Percentiles rank a stretch among this genome's conserved stretches.
Conservation (phyloP, 2,888 invertebrate genomes). For the Mesorhabditis sp. region DNA sequence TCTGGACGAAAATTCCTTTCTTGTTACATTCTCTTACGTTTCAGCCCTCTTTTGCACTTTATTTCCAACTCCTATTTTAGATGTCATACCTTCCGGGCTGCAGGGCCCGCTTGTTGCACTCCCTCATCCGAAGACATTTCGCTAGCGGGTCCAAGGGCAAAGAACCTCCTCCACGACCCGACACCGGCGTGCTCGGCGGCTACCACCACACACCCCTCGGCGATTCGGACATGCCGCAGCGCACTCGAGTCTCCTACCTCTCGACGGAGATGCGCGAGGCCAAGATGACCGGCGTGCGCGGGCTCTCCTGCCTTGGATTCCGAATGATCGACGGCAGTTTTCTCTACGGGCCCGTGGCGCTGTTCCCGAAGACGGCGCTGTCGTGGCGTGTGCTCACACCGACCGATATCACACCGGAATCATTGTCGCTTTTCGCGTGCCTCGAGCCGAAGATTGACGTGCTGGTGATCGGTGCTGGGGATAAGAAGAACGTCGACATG, state of each 20-base stretch:
- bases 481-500: slow-evolving; percentile 51
- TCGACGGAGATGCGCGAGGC: slow-evolving; percentile 47
- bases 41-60: too few species aligned
- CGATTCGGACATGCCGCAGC: slow-evolving; percentile 42
- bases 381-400: slow-evolving; percentile 58
- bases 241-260: slow-evolving; percentile 45
- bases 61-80: too few species aligned
- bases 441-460: slow-evolving; percentile 77
- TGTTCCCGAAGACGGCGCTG: slow-evolving; percentile 52
- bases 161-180: neutral
- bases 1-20: too few species aligned
- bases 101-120: too few species aligned
- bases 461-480: slow-evolving; percentile 57
- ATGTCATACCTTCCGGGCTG: too few species aligned
- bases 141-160: too few species aligned
- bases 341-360: slow-evolving; percentile 54
- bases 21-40: too few species aligned
- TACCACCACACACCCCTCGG: slow-evolving; percentile 45
- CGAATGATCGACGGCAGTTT: slow-evolving; percentile 49
- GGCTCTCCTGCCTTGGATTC: slow-evolving; percentile 49
- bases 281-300: slow-evolving; percentile 46
- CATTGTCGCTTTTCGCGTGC: slow-evolving; percentile 74
- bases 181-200: slow-evolving; percentile 34
- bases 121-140: too few species aligned
- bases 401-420: slow-evolving; percentile 72